These are phyloP conservation scores for Venustaconcha ellipsiformis DNA, from an alignment of 1,140 invertebrate species.

Conservation along the genomic window DNA sequence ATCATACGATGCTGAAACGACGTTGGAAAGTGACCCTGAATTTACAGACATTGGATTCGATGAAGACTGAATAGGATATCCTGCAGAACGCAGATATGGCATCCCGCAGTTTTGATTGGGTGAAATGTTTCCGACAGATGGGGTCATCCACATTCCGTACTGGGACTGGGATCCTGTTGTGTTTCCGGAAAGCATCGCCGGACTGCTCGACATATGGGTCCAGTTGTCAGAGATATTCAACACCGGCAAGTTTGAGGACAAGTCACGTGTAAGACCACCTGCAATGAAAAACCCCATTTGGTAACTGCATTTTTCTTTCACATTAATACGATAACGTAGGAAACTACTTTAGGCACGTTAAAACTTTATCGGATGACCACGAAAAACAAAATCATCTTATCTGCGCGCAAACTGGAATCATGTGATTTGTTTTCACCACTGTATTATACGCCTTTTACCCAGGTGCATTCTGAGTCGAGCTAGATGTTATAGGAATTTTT, in stretches of 20 bases:
- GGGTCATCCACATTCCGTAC: slow-evolving; percentile 62
- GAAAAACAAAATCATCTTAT: too few species aligned
- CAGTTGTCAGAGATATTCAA: slow-evolving; percentile 59
- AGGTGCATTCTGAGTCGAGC: too few species aligned
- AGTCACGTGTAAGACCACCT: slow-evolving; percentile 52
- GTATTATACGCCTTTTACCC: too few species aligned
- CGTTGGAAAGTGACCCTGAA: slow-evolving; percentile 30
- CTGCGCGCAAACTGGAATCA: too few species aligned
- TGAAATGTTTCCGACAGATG: slow-evolving; percentile 54
- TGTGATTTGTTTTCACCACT: too few species aligned
- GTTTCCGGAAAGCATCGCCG: slow-evolving; percentile 43
- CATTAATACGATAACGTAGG: too few species aligned
- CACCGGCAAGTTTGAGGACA: slow-evolving; percentile 56
- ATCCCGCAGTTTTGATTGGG: slow-evolving; percentile 64
- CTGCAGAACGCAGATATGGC: slow-evolving; percentile 53
- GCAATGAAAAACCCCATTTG: slow-evolving; percentile 14
- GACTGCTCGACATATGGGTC: slow-evolving; percentile 52
- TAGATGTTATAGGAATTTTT: too few species aligned
- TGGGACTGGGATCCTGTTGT: slow-evolving; percentile 46
- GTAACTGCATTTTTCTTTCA: too few species aligned
- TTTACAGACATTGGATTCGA: slow-evolving; percentile 34
- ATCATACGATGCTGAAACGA: slow-evolving; percentile 40
- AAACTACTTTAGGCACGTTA: too few species aligned
- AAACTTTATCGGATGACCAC: too few species aligned
- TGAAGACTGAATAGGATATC: slow-evolving; percentile 41